Evolutionary conservation across 1,140 invertebrate species (phyloP).

Genomic region (Calliphora vicina): DNA sequence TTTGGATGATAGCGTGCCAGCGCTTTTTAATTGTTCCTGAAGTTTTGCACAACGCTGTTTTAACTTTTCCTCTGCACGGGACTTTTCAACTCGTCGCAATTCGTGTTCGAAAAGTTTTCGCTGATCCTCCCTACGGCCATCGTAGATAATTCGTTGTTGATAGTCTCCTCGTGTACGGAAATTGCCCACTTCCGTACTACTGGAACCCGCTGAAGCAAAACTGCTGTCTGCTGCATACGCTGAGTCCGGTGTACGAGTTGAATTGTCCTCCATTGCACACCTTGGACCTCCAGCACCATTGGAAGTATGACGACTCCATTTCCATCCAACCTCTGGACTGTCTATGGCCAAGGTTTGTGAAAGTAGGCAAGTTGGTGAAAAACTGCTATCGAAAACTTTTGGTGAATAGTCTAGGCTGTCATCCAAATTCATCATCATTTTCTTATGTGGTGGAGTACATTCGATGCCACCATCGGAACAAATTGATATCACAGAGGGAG

Average conservation of each 20-base stretch:
- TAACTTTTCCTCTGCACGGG: conserved; percentile 49
- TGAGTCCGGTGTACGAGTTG: conserved; percentile 41
- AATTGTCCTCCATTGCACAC: not conserved
- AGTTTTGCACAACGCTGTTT: conserved; percentile 54
- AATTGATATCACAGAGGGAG: conserved; percentile 36
- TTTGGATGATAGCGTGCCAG: conserved; percentile 28
- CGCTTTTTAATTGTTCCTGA: conserved; percentile 49
- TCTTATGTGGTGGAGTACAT: conserved; percentile 51
- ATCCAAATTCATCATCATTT: conserved; percentile 47
- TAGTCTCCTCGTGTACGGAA: not conserved
- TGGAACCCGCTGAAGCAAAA: conserved; percentile 50
- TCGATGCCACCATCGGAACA: conserved; percentile 44
- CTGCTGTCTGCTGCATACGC: conserved; percentile 51
- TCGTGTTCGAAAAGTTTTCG: conserved; percentile 42
- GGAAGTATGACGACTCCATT: conserved; percentile 46
- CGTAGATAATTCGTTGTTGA: conserved; percentile 36
- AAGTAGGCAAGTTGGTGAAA: conserved; percentile 52
- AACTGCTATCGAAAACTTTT: conserved; percentile 45
- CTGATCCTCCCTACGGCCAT: conserved; percentile 38
- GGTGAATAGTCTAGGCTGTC: conserved; percentile 57
- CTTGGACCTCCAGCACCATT: not conserved
- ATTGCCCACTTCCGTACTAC: not conserved
- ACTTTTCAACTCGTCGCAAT: conserved; percentile 51
- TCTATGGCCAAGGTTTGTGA: conserved; percentile 54
- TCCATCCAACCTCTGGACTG: conserved; percentile 58